Conservation (phyloP, 2,888 invertebrate genomes). For the Caenorhabditis sinica region DNA sequence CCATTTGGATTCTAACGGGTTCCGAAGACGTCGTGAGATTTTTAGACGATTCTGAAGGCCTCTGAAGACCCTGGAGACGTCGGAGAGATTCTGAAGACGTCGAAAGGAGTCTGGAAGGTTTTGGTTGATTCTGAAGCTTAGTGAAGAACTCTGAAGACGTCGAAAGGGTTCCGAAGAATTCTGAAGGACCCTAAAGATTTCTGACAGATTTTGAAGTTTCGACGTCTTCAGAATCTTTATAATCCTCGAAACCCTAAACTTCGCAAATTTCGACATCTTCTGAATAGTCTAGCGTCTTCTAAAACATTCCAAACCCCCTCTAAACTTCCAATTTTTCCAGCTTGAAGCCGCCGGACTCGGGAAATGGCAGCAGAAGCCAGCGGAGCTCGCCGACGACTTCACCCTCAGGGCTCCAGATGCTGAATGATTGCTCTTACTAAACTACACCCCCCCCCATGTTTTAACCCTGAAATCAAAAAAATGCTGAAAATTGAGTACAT, state of each 20-base stretch:
- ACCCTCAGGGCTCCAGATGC: conserved; percentile 9
- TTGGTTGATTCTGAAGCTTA: too few relatives aligned
- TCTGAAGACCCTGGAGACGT: too few relatives aligned
- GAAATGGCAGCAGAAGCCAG: conserved; percentile 71
- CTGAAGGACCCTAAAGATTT: too few relatives aligned
- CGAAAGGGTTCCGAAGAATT: not conserved
- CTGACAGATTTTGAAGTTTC: too few relatives aligned
- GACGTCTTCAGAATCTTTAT: too few relatives aligned
- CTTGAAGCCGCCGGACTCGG: conserved; percentile 64
- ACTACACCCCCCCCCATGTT: too few relatives aligned
- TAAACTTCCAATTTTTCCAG: conserved; percentile 57
- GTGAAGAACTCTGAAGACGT: too few relatives aligned
- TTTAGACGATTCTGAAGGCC: too few relatives aligned
- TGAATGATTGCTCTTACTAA: conserved; percentile 30
- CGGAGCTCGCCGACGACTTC: conserved; percentile 62
- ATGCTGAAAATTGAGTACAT: not conserved
- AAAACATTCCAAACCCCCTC: not conserved
- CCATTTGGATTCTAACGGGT: not conserved
- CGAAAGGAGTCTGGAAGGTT: too few relatives aligned
- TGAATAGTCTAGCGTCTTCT: conserved; percentile 43
- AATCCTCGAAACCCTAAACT: not conserved
- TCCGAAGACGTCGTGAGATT: too few relatives aligned
- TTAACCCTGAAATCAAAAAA: too few relatives aligned
- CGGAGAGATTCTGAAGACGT: too few relatives aligned
- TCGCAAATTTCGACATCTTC: conserved; percentile 7